Conservation (phyloP, 2,888 invertebrate genomes). For the Aphrophora alni region DNA sequence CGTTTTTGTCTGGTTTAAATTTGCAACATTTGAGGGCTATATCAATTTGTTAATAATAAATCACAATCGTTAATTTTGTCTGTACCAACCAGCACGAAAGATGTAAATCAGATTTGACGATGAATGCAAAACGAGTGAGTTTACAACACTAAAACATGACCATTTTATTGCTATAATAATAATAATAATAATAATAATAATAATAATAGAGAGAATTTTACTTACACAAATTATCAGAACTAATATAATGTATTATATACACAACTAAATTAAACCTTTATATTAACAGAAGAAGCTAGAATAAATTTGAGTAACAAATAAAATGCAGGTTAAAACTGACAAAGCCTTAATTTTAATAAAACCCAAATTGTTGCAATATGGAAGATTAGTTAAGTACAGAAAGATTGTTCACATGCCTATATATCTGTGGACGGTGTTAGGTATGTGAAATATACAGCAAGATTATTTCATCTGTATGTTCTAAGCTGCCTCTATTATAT, state of each 20-base stretch:
- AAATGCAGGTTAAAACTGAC: neutral
- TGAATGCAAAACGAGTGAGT: too few species aligned
- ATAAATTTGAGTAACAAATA: neutral
- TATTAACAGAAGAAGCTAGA: constrained; percentile 6
- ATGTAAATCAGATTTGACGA: too few species aligned
- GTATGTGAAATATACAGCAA: constrained; percentile 22
- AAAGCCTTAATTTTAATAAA: neutral
- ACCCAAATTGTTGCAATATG: neutral
- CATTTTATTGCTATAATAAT: neutral
- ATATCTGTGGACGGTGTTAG: constrained; percentile 26
- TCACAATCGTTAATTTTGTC: too few species aligned
- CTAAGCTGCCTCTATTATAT: neutral
- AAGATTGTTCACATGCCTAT: neutral
- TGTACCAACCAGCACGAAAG: too few species aligned
- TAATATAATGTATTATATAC: neutral
- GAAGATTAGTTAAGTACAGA: neutral
- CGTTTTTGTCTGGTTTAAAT: too few species aligned
- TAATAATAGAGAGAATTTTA: neutral
- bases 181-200: too few species aligned
- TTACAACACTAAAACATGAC: neutral
- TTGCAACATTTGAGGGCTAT: too few species aligned
- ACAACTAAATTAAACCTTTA: neutral
- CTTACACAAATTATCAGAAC: constrained; percentile 2
- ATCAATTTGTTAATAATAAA: too few species aligned
- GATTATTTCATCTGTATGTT: neutral